Conservation (phyloP, 2,113 vertebrate species). For the Dipodomys merriami region DNA sequence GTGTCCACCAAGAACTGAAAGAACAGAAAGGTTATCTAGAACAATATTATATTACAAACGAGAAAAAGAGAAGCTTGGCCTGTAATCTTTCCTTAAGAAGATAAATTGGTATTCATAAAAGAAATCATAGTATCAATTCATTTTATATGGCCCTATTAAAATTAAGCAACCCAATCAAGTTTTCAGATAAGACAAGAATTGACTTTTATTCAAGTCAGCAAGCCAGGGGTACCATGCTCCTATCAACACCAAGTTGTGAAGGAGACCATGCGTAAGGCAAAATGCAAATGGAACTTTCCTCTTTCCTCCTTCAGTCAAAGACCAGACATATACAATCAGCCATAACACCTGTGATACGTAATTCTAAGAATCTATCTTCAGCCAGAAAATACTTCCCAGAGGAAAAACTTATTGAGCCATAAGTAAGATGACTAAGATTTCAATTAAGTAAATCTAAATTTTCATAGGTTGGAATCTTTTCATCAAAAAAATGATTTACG, state of each 20-base stretch:
- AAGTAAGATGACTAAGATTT: background rate
- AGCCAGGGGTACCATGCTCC: background rate
- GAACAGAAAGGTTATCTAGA: background rate
- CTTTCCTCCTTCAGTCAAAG: background rate
- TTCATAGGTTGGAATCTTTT: background rate
- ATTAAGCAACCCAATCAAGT: slow-evolving; percentile 46
- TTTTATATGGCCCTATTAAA: slow-evolving; percentile 37
- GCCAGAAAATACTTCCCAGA: background rate
- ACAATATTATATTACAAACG: background rate
- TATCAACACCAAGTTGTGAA: background rate
- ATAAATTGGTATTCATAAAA: slow-evolving; percentile 43
- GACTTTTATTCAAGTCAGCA: slow-evolving; percentile 38
- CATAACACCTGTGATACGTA: background rate
- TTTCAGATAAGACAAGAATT: slow-evolving; percentile 1
- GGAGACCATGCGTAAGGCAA: background rate
- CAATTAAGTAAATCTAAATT: slow-evolving; percentile 20
- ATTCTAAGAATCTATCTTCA: background rate
- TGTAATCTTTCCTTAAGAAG: slow-evolving; percentile 37
- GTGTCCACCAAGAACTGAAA: slow-evolving; percentile 21
- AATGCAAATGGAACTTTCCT: slow-evolving; percentile 9
- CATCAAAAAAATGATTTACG: background rate
- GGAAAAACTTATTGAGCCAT: background rate
- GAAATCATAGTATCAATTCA: slow-evolving; percentile 31
- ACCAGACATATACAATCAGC: background rate
- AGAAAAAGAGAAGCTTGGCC: background rate